Evolutionary conservation across 2,888 invertebrate species (phyloP).

Genomic region (Arrhopalites spinosus): DNA sequence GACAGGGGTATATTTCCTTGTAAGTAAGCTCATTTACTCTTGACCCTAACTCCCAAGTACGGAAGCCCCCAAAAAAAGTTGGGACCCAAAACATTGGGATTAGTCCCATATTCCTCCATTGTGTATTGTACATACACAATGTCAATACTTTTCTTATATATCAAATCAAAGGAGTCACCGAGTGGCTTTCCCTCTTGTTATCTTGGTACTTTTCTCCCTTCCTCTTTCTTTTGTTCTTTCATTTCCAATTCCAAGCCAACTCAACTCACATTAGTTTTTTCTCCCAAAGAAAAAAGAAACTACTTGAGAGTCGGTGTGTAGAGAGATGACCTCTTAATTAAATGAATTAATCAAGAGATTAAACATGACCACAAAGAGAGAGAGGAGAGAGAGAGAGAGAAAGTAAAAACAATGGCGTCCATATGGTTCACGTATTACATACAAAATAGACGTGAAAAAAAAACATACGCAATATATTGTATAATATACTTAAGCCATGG

Average conservation of each 20-base stretch:
- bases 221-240: background rate
- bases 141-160: no score
- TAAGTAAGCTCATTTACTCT: background rate
- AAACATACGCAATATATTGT: background rate
- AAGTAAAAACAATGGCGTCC: background rate
- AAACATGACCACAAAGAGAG: background rate
- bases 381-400: background rate
- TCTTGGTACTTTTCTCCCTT: background rate
- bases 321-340: constrained; percentile 31
- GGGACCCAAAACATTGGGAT: no score
- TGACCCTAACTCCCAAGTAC: background rate
- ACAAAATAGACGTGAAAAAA: no score
- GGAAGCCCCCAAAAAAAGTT: no score
- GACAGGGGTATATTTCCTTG: background rate
- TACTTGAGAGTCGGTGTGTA: constrained; percentile 11
- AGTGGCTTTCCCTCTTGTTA: background rate
- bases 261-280: constrained; percentile 9
- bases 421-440: no score
- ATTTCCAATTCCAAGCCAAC: constrained; percentile 12
- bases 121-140: no score
- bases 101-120: no score
- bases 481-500: no score
- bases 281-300: background rate
- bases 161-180: background rate
- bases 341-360: constrained; percentile 34